A percentile compares a stretch with the other conserved stretches of the same genome.
Conservation (phyloP, 2,888 invertebrate genomes). For the Frankliniella intonsa region DNA sequence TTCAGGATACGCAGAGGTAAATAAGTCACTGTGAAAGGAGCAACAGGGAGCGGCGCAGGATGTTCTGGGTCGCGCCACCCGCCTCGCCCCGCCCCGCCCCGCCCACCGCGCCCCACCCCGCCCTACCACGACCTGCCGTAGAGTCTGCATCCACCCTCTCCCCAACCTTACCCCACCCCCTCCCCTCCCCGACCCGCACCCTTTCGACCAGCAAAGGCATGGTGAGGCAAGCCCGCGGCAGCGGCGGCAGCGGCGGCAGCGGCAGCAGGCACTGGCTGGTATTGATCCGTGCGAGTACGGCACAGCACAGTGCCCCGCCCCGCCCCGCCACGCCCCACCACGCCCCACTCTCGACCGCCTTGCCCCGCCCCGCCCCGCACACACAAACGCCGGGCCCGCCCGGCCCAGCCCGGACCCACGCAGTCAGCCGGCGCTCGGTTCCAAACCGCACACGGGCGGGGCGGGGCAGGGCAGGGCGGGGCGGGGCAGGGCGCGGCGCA, state of each 20-base stretch:
- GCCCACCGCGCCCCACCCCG: too few species aligned
- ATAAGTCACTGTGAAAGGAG: slow-evolving; percentile 2
- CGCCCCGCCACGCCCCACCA: neutral
- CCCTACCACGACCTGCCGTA: too few species aligned
- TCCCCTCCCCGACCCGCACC: neutral
- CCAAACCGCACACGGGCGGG: neutral
- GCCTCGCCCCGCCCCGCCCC: too few species aligned
- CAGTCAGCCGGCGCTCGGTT: neutral
- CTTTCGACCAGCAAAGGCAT: neutral
- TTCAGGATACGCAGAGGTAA: neutral
- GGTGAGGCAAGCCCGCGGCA: neutral
- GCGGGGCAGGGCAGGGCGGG: neutral
- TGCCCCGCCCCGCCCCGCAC: neutral
- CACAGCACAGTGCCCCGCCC: neutral
- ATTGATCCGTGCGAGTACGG: slow-evolving; percentile 16
- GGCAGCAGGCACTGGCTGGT: neutral
- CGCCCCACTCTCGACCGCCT: neutral
- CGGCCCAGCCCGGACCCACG: neutral
- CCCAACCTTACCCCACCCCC: neutral
- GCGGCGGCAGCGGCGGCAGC: neutral
- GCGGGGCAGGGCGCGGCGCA: neutral
- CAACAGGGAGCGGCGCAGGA: neutral
- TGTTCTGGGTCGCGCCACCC: too few species aligned
- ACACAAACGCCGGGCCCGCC: too few species aligned
- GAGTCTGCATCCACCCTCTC: neutral